Evolutionary conservation across 2,888 invertebrate genomes (phyloP).

Genomic region (Ypsolopha scabrella): DNA sequence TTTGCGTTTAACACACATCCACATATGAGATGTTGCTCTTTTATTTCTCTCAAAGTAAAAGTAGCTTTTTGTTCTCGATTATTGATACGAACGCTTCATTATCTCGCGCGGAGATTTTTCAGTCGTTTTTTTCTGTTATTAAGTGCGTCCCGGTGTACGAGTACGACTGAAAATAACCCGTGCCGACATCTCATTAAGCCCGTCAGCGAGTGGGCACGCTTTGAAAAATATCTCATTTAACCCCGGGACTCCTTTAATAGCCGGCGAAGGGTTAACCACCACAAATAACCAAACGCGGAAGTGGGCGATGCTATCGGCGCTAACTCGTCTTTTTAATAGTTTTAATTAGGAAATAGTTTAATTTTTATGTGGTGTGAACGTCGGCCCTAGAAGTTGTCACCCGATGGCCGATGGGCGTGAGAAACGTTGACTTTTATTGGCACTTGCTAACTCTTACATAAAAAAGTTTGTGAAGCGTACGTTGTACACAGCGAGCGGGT

Average conservation of each 20-base stretch:
- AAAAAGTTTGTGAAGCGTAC: too few relatives aligned
- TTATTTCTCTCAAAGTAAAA: not conserved
- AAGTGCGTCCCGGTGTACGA: conserved; percentile 13
- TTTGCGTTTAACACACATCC: too few relatives aligned
- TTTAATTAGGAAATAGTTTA: conserved; percentile 69
- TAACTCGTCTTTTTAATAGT: conserved; percentile 55
- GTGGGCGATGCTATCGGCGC: conserved; percentile 42
- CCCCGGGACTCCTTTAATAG: conserved; percentile 59
- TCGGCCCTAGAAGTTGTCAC: conserved; percentile 21
- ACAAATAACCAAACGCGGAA: conserved; percentile 65
- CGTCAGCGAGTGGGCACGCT: conserved; percentile 45
- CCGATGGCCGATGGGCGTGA: conserved; percentile 52
- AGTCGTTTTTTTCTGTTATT: conserved; percentile 13
- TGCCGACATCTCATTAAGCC: conserved; percentile 65
- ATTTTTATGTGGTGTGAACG: conserved; percentile 48
- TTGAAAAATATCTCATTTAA: conserved; percentile 69
- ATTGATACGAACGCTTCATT: conserved; percentile 15
- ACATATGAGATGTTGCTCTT: too few relatives aligned
- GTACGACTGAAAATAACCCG: conserved; percentile 54
- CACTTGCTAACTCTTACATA: conserved; percentile 13
- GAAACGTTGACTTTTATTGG: conserved; percentile 28
- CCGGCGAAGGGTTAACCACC: conserved; percentile 61
- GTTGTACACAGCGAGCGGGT: too few relatives aligned
- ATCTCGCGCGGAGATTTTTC: conserved; percentile 12
- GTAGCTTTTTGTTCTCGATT: not conserved